A percentile compares a stretch with the other conserved stretches of the same genome.
Evolutionary conservation across 2,797 vertebrate genomes (phyloP).

Genomic region (Clamator glandarius): DNA sequence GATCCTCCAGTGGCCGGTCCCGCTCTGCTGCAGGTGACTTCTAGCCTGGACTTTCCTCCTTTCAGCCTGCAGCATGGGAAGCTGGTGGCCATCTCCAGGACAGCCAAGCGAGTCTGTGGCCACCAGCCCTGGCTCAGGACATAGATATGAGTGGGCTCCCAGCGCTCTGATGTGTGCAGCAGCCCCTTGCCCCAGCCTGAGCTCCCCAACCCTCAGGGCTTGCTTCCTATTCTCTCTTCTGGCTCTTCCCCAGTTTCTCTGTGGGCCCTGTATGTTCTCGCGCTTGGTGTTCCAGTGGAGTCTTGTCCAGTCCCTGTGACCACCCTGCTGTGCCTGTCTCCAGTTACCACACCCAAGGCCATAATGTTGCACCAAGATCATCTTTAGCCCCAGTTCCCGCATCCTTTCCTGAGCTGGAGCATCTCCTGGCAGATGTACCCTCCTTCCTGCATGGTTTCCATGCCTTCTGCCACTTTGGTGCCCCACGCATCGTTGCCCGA

Average conservation of each 20-base stretch:
- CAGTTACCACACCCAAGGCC: background rate
- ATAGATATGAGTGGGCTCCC: background rate
- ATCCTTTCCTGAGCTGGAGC: background rate
- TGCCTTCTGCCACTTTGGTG: background rate
- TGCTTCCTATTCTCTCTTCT: background rate
- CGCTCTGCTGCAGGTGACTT: background rate
- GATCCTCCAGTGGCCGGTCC: background rate
- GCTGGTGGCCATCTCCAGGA: no score
- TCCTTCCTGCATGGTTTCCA: rapidly evolving
- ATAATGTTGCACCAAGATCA: rapidly evolving
- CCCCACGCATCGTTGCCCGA: rapidly evolving
- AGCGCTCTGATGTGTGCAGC: background rate
- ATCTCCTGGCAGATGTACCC: background rate
- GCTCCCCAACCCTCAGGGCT: background rate
- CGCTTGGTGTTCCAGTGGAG: rapidly evolving
- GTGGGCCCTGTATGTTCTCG: background rate
- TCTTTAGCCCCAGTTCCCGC: rapidly evolving
- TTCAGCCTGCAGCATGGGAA: background rate
- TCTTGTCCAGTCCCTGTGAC: background rate
- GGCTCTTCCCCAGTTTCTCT: background rate
- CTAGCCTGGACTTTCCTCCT: background rate
- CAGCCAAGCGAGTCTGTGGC: rapidly evolving
- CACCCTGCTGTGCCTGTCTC: background rate
- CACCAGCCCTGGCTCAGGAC: background rate
- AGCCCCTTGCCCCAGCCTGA: background rate